Evolutionary conservation across 2,888 invertebrate genomes (phyloP).

Genomic region (Caenorhabditis sp.): DNA sequence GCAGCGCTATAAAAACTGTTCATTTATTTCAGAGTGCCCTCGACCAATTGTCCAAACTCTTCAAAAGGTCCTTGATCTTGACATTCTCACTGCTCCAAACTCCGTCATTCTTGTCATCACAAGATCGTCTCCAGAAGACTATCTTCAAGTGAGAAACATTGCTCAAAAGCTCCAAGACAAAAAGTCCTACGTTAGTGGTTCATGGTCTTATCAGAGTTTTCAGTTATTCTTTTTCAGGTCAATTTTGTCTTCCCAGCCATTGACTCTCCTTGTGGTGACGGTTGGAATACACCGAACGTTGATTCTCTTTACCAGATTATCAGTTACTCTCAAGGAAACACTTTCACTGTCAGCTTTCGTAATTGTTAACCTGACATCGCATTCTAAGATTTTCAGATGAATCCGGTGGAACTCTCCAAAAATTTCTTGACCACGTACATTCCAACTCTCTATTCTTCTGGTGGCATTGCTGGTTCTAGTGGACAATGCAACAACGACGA

Average conservation of each 20-base stretch:
- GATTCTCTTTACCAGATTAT: conserved; percentile 64
- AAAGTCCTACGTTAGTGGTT: conserved; percentile 51
- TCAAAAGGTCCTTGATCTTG: conserved; percentile 59
- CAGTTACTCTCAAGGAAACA: conserved; percentile 72
- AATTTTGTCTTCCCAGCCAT: conserved; percentile 72
- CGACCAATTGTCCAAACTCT: conserved; percentile 72
- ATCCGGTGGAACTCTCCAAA: conserved; percentile 62
- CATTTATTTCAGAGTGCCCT: conserved; percentile 69
- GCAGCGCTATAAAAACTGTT: not conserved
- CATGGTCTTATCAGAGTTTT: not conserved
- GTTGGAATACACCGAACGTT: conserved; percentile 71
- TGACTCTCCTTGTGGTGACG: conserved; percentile 74
- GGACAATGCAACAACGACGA: conserved; percentile 67
- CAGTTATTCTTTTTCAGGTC: conserved; percentile 62
- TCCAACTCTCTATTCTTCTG: conserved; percentile 71
- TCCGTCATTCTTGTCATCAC: conserved; percentile 76
- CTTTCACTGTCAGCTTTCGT: conserved; percentile 67
- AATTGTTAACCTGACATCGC: not conserved
- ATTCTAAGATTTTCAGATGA: conserved; percentile 63
- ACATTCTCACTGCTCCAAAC: conserved; percentile 66
- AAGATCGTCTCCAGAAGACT: conserved; percentile 76
- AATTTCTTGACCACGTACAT: conserved; percentile 70
- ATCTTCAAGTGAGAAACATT: conserved; percentile 52
- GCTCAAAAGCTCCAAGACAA: conserved; percentile 52
- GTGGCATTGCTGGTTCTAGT: conserved; percentile 58